These are phyloP conservation scores for Lasioglossum malachurum DNA, from an alignment of 2,888 invertebrate genomes.

Conservation along the genomic window DNA sequence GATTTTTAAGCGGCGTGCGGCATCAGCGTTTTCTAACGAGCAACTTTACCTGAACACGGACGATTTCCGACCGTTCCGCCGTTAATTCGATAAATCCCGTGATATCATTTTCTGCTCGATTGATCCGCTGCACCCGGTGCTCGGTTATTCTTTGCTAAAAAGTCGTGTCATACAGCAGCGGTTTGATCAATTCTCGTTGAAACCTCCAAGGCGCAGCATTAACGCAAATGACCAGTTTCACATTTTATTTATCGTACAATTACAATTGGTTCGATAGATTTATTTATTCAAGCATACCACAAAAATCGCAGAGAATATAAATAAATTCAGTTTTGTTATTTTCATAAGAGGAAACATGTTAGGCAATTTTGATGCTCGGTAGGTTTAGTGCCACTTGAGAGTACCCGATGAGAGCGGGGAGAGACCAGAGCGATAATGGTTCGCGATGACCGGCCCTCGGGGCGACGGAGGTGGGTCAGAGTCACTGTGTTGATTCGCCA, in stretches of 20 bases:
- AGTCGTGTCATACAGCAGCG: neutral
- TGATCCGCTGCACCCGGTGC: neutral
- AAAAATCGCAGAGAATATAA: no score
- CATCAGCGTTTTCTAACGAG: neutral
- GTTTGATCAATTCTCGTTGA: neutral
- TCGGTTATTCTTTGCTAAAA: neutral
- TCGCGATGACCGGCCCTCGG: conserved; percentile 46
- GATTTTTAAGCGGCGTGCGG: conserved; percentile 23
- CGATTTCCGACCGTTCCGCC: neutral
- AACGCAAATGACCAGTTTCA: no score
- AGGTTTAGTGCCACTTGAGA: neutral
- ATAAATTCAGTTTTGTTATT: neutral
- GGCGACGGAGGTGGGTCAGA: conserved; percentile 53
- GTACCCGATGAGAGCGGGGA: neutral
- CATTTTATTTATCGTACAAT: no score
- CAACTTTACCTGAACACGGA: neutral
- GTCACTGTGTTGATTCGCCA: conserved; percentile 42
- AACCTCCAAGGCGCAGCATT: neutral
- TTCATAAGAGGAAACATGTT: no score
- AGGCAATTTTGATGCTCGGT: neutral
- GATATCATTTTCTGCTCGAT: neutral
- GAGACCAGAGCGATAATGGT: conserved; percentile 34
- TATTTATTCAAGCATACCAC: no score
- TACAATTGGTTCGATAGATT: no score
- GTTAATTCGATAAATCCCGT: conserved; percentile 10